A percentile compares a stretch with the other conserved stretches of the same genome.
Conservation (phyloP, 2,797 vertebrate genomes). For the Fistularia commersonii region DNA sequence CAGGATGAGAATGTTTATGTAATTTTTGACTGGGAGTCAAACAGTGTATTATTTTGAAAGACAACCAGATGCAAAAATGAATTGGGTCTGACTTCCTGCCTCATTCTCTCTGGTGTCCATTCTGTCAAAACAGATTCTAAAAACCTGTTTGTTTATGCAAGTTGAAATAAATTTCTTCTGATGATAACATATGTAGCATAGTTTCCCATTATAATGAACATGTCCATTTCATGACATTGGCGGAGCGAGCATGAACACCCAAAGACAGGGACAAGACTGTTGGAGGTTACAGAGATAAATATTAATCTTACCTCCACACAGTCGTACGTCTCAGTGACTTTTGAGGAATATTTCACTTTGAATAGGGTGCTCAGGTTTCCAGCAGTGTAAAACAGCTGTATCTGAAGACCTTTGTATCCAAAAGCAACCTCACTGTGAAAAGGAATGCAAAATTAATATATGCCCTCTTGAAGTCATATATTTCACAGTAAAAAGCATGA, state of each 20-base stretch:
- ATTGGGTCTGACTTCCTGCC: too few relatives aligned
- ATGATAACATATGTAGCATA: too few relatives aligned
- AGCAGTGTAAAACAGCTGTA: conserved; percentile 88
- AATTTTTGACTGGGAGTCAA: too few relatives aligned
- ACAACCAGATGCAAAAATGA: too few relatives aligned
- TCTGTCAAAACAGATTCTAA: too few relatives aligned
- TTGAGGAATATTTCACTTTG: conserved; percentile 89
- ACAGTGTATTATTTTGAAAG: too few relatives aligned
- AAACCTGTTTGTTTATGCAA: too few relatives aligned
- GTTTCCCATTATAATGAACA: too few relatives aligned
- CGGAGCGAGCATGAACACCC: too few relatives aligned
- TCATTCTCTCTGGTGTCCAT: too few relatives aligned
- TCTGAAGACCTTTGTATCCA: conserved; percentile 96
- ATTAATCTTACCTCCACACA: conserved; percentile 87
- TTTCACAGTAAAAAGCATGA: conserved; percentile 1
- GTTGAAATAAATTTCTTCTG: too few relatives aligned
- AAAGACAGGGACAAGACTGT: background rate
- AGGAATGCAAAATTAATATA: conserved; percentile 16
- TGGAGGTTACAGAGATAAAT: background rate
- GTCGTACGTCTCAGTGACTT: conserved; percentile 91
- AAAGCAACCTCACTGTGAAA: conserved; percentile 90
- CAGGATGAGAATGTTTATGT: too few relatives aligned
- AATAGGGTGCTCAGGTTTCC: conserved; percentile 93
- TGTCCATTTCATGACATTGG: background rate
- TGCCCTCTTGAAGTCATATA: background rate